A percentile compares a stretch with the other conserved stretches of the same genome.
Evolutionary conservation across 2,888 invertebrate species (phyloP).

Genomic region (Heliconius ismenius): DNA sequence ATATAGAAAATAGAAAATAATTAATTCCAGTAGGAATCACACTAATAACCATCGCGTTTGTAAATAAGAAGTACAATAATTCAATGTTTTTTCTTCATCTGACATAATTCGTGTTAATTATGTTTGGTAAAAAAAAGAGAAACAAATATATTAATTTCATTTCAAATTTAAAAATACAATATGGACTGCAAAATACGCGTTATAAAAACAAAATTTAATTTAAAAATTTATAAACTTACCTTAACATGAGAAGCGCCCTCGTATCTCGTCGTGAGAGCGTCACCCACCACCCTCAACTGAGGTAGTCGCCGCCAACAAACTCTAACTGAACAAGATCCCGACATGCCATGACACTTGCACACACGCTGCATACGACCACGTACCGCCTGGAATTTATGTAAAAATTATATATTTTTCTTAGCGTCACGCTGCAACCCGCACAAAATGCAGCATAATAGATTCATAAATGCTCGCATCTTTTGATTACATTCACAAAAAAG

Average conservation of each 20-base stretch:
- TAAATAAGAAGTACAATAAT: too few relatives aligned
- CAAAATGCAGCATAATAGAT: background rate
- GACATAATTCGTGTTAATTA: too few relatives aligned
- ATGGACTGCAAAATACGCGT: too few relatives aligned
- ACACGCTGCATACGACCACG: conserved; percentile 91
- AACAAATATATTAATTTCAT: background rate
- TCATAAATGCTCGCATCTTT: too few relatives aligned
- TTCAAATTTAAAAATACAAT: background rate
- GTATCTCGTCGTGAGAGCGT: conserved; percentile 88
- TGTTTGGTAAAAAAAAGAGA: too few relatives aligned
- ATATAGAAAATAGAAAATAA: too few relatives aligned
- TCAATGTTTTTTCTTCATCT: too few relatives aligned
- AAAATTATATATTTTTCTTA: background rate
- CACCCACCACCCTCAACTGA: conserved; percentile 88
- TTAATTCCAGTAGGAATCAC: too few relatives aligned
- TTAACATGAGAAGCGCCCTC: conserved; percentile 94
- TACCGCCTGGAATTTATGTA: conserved; percentile 77
- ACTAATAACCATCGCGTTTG: too few relatives aligned
- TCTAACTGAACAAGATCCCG: conserved; percentile 93
- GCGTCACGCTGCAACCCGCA: background rate
- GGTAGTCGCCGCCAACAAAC: conserved; percentile 95
- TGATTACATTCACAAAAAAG: too few relatives aligned
- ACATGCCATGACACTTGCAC: conserved; percentile 97
- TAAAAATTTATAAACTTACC: conserved; percentile 51
- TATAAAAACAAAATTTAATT: too few relatives aligned